Evolutionary conservation across 2,888 invertebrate genomes (phyloP).

Genomic region (Plagodis dolabraria): DNA sequence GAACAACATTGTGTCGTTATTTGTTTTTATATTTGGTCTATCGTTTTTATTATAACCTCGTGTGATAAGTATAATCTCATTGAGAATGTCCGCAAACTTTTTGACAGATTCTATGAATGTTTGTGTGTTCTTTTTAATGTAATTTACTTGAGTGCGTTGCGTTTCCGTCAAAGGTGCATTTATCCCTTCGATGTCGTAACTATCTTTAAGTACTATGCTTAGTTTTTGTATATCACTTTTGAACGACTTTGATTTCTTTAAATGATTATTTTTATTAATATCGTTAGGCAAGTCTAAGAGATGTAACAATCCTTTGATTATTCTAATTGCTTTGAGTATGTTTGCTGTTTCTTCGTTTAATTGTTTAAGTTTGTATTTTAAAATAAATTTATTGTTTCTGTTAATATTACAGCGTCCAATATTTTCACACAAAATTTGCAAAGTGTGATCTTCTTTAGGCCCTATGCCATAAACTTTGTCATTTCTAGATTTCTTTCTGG

Average conservation of each 20-base stretch:
- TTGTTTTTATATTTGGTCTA: conserved; percentile 37
- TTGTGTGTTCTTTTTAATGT: conserved; percentile 60
- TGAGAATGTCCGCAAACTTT: conserved; percentile 60
- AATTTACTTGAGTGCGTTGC: conserved; percentile 54
- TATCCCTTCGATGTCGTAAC: conserved; percentile 30
- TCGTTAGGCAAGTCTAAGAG: conserved; percentile 44
- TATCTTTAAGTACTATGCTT: conserved; percentile 53
- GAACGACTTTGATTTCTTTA: conserved; percentile 16
- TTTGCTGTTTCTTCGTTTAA: conserved; percentile 56
- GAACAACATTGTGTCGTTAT: conserved; percentile 15
- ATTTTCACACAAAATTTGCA: conserved; percentile 58
- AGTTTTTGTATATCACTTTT: conserved; percentile 53
- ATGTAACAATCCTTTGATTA: conserved; percentile 62
- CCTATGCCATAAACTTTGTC: conserved; percentile 30
- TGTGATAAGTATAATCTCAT: conserved; percentile 52
- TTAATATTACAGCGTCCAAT: conserved; percentile 54
- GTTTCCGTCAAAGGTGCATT: conserved; percentile 44
- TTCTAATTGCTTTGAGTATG: conserved; percentile 59
- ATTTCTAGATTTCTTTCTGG: conserved; percentile 31
- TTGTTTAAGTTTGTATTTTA: conserved; percentile 56
- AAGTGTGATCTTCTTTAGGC: conserved; percentile 47
- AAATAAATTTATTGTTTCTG: conserved; percentile 41
- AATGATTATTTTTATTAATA: conserved; percentile 15
- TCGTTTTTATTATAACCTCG: background rate
- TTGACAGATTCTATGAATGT: conserved; percentile 60